phyloP scores from a whole-genome alignment of 2,113 vertebrate species.

The Marmota flaviventris region DNA sequence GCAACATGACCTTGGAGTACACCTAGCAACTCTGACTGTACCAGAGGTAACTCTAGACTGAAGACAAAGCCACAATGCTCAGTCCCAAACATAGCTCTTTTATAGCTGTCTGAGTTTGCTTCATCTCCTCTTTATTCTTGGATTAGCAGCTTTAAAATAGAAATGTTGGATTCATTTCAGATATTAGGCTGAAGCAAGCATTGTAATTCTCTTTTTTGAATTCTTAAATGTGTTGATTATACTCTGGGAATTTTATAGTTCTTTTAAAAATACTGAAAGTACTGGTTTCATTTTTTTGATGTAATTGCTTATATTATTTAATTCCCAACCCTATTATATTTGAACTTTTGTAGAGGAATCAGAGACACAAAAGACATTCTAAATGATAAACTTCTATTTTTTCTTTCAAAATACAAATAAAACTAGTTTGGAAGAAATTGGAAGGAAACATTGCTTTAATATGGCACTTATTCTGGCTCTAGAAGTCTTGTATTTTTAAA shows the following conservation, averaged over 20 bases:
- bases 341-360: conserved; percentile 70
- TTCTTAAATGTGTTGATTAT: conserved; percentile 71
- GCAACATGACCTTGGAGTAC: background rate
- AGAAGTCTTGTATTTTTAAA: conserved; percentile 41
- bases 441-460: conserved; percentile 56
- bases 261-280: conserved; percentile 76
- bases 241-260: conserved; percentile 70
- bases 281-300: conserved; percentile 65
- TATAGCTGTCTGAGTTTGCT: conserved; percentile 37
- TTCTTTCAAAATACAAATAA: conserved; percentile 61
- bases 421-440: conserved; percentile 58
- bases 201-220: conserved; percentile 56
- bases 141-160: conserved; percentile 79
- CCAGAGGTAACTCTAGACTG: background rate
- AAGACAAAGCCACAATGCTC: conserved; percentile 36
- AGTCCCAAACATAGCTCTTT: conserved; percentile 57
- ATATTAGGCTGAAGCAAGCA: conserved; percentile 63
- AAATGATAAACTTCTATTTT: conserved; percentile 60
- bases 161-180: conserved; percentile 74
- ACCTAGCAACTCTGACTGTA: background rate
- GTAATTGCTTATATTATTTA: conserved; percentile 74
- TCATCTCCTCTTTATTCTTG: conserved; percentile 68
- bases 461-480: conserved; percentile 47
- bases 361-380: conserved; percentile 58
- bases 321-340: conserved; percentile 71